A percentile compares a stretch with the other conserved stretches of the same genome.
Evolutionary conservation across 2,888 invertebrate genomes (phyloP).

Genomic region (Keiferia lycopersicella): DNA sequence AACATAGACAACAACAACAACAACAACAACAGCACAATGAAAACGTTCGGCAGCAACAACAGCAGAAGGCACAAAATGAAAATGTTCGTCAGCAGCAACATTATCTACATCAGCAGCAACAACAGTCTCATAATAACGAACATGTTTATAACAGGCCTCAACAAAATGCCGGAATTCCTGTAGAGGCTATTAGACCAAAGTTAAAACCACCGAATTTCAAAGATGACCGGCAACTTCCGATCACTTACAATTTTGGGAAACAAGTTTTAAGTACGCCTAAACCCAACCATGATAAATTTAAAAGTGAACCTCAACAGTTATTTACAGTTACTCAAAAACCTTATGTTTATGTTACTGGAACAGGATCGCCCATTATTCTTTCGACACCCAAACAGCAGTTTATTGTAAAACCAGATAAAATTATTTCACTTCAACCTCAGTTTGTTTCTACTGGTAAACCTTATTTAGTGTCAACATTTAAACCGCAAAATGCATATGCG

Average conservation of each 20-base stretch:
- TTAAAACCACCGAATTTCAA: constrained; percentile 72
- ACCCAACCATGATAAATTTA: constrained; percentile 39
- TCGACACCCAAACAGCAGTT: constrained; percentile 60
- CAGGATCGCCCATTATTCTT: constrained; percentile 51
- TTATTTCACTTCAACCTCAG: constrained; percentile 48
- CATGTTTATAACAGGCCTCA: constrained; percentile 36
- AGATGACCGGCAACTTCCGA: constrained; percentile 70
- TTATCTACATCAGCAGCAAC: neutral
- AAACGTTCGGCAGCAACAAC: neutral
- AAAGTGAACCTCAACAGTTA: constrained; percentile 47
- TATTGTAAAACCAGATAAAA: constrained; percentile 53
- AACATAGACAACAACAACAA: neutral
- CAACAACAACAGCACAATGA: constrained; percentile 3
- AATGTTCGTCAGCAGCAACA: neutral
- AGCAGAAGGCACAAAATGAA: neutral
- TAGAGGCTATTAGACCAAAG: constrained; percentile 56
- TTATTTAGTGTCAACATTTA: constrained; percentile 51
- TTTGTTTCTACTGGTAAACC: constrained; percentile 52
- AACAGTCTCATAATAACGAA: neutral
- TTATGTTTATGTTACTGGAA: constrained; percentile 51
- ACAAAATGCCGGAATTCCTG: constrained; percentile 46
- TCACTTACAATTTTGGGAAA: constrained; percentile 64
- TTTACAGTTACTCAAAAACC: constrained; percentile 59
- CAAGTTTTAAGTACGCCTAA: constrained; percentile 45
- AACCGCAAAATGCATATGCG: constrained; percentile 49